Conservation (phyloP, 2,797 vertebrate species). For the Austrolebias charrua region DNA sequence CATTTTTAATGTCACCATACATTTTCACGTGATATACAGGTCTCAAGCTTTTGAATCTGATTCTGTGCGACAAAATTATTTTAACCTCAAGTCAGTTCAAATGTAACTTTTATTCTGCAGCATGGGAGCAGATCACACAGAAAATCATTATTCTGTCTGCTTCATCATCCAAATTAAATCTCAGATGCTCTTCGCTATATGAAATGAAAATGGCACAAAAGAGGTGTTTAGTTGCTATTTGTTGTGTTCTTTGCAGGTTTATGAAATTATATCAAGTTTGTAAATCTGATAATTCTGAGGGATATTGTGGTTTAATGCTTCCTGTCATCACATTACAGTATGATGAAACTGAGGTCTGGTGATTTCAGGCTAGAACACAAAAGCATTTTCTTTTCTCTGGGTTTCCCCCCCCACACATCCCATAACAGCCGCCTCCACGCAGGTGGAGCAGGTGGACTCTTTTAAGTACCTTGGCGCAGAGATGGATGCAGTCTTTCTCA, state of each 20-base stretch:
- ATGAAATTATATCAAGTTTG: slow-evolving; percentile 17
- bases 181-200: slow-evolving; percentile 4
- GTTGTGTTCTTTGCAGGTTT: slow-evolving; percentile 6
- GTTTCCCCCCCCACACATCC: background rate
- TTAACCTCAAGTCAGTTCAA: slow-evolving; percentile 8
- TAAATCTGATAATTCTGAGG: slow-evolving; percentile 16
- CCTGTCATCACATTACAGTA: slow-evolving; percentile 9
- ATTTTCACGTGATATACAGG: slow-evolving; percentile 4
- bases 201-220: slow-evolving; percentile 8
- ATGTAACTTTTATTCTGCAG: slow-evolving; percentile 12
- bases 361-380: background rate
- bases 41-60: slow-evolving; percentile 16
- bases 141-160: slow-evolving; percentile 25
- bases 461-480: no score
- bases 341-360: background rate
- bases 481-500: no score
- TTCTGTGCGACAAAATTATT: slow-evolving; percentile 16
- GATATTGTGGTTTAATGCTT: slow-evolving; percentile 41
- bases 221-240: background rate
- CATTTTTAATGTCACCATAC: background rate
- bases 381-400: no score
- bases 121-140: slow-evolving; percentile 18
- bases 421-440: background rate
- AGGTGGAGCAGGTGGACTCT: no score
- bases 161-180: slow-evolving; percentile 32